Conservation (phyloP, 2,113 vertebrate species). For the Orientallactaga bullata region DNA sequence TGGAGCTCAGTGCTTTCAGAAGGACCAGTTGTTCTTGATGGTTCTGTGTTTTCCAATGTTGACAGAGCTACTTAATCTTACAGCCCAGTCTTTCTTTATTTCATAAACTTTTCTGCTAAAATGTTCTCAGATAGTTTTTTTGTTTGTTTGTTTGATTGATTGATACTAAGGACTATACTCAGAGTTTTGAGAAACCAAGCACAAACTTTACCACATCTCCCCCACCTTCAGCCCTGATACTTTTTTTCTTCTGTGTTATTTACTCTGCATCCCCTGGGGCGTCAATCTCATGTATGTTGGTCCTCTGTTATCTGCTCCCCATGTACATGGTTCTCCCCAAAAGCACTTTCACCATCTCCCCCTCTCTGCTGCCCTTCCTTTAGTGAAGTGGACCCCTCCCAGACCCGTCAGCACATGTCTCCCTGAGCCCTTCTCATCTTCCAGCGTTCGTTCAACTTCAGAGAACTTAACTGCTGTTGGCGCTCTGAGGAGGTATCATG, state of each 20-base stretch:
- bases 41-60: not conserved
- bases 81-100: slow-evolving; percentile 3
- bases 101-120: not conserved
- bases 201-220: not conserved
- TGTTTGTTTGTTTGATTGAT: not conserved
- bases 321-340: not conserved
- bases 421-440: not conserved
- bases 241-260: not conserved
- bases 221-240: not conserved
- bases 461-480: not conserved
- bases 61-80: not conserved
- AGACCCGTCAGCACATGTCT: not conserved
- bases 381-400: not conserved
- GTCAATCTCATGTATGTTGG: not conserved
- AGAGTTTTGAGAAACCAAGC: not conserved
- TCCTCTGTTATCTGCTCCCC: not conserved
- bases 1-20: slow-evolving; percentile 4
- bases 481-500: not conserved
- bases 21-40: not conserved
- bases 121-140: not conserved
- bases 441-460: not conserved
- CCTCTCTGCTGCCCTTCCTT: not conserved
- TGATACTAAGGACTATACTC: not conserved
- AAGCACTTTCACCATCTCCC: not conserved
- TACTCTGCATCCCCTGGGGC: not conserved